These are phyloP conservation scores for Pelvicachromis taeniatus DNA, from an alignment of 2,113 vertebrate genomes.

Conservation along the genomic window DNA sequence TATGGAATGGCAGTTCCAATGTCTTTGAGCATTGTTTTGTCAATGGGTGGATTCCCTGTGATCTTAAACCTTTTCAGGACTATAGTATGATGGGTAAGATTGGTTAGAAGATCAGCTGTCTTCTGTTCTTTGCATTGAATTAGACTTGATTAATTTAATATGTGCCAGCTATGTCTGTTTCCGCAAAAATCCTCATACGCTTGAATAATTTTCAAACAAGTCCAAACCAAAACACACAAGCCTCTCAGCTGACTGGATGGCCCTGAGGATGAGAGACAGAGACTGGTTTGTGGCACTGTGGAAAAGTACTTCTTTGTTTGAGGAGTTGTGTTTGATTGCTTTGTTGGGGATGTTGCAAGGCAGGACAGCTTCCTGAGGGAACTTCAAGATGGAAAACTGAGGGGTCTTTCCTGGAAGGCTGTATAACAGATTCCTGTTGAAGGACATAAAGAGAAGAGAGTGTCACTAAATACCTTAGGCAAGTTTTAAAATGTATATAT, in stretches of 20 bases:
- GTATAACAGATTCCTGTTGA: slow-evolving; percentile 88
- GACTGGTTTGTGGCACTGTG: slow-evolving; percentile 75
- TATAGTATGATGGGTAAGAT: background rate
- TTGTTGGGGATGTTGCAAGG: slow-evolving; percentile 23
- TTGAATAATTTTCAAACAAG: slow-evolving; percentile 82
- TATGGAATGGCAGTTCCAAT: background rate
- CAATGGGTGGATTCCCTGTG: background rate
- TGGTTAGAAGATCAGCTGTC: background rate
- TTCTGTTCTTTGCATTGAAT: background rate
- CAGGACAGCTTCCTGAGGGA: slow-evolving; percentile 62
- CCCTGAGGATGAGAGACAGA: slow-evolving; percentile 78
- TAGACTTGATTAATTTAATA: background rate
- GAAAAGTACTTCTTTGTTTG: slow-evolving; percentile 60
- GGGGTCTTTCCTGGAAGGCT: slow-evolving; percentile 76
- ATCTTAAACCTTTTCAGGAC: background rate
- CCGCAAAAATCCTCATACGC: background rate
- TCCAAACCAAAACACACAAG: slow-evolving; percentile 84
- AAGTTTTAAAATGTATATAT: background rate
- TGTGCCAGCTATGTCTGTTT: slow-evolving; percentile 18
- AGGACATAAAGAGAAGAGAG: slow-evolving; percentile 29
- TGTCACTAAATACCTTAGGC: background rate
- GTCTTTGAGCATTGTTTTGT: background rate
- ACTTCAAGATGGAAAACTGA: slow-evolving; percentile 80
- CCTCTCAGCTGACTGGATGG: slow-evolving; percentile 83
- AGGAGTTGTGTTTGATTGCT: background rate